Base-by-base conservation (phyloP, 2,113 vertebrate species). In the Ageneiosus marmoratus region DNA sequence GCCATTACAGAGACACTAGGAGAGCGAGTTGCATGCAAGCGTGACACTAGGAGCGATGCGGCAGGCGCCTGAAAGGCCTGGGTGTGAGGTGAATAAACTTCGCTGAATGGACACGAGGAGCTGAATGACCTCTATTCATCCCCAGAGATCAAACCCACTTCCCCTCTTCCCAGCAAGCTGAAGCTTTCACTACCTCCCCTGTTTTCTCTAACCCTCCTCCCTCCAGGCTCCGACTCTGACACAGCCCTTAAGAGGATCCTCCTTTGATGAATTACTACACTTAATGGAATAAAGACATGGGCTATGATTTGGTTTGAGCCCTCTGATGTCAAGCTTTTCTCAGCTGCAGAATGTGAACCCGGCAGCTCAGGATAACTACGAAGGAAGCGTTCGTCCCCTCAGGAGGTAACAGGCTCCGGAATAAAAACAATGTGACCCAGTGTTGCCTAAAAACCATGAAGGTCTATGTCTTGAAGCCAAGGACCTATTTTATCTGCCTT, bases 251-350 rank as follows among this genome's bases (percentile, higher is more conserved):
- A 82, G 67, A 85, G 56, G 80, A 87, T 89, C 90, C 87, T 86
- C 77, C 86, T 91, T 91, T 91, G 89, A 74, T 70, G 79, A 90
- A 89, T 89, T 90, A 90, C 86, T 88, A 80, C 83, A 88, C 86
- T 90, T 91, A 89, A 91, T 91, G 90, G 88, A 91, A 89, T 87
- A 81, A 90, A 88, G 86, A 80, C 83, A 85, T 72, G 34, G 46
- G 37, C 81, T 37, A 74, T 85, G 83, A 89, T 90, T 87, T 75
- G 83, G 77, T 85, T 88, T 83, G 78, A 84, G 83, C 48, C 46
- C 62, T 70, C 81, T 88, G 83, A 88, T 84, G 85, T 87, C 84
- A 85, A 78, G 56, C 56, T 29, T 29, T 81, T 86, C 73, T 56
- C 80, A 60, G 69, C 78, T 70, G 41, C 83, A 63, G 63, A n/a